phyloP scores from a whole-genome alignment of 2,113 vertebrate species.

The Salvelinus namaycush region DNA sequence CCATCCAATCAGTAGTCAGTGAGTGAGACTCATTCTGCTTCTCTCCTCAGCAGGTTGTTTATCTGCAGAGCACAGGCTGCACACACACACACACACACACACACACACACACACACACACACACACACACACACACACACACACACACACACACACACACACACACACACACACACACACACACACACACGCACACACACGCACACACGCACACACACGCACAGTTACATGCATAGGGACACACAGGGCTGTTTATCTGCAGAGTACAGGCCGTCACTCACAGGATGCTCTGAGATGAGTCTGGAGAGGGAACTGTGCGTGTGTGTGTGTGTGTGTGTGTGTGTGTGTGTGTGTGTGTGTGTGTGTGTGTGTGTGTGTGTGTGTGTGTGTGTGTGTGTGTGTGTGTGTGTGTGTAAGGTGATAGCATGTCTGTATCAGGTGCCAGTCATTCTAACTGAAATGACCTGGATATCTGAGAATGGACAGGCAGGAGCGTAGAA shows the following conservation, averaged over 20 bases:
- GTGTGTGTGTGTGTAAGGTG: not conserved
- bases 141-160: conserved; percentile 21
- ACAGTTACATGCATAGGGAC: conserved; percentile 11
- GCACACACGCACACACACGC: too few relatives aligned
- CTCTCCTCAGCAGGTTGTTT: conserved; percentile 43
- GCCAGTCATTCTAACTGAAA: not conserved
- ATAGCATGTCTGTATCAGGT: not conserved
- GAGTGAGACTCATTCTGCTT: conserved; percentile 51
- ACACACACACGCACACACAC: not conserved
- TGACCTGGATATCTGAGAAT: not conserved
- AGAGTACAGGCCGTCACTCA: conserved; percentile 28
- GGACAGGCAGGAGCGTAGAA: not conserved
- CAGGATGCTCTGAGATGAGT: not conserved
- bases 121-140: not conserved
- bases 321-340: not conserved
- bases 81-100: conserved; percentile 23
- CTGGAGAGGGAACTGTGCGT: not conserved
- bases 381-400: conserved; percentile 2
- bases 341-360: not conserved
- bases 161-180: not conserved
- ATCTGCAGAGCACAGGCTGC: conserved; percentile 35
- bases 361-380: too few relatives aligned
- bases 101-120: conserved; percentile 6
- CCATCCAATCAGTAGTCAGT: conserved; percentile 39
- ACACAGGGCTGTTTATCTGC: conserved; percentile 26